Evolutionary conservation across 2,888 invertebrate genomes (phyloP).

Genomic region (Thymelicus lineola): DNA sequence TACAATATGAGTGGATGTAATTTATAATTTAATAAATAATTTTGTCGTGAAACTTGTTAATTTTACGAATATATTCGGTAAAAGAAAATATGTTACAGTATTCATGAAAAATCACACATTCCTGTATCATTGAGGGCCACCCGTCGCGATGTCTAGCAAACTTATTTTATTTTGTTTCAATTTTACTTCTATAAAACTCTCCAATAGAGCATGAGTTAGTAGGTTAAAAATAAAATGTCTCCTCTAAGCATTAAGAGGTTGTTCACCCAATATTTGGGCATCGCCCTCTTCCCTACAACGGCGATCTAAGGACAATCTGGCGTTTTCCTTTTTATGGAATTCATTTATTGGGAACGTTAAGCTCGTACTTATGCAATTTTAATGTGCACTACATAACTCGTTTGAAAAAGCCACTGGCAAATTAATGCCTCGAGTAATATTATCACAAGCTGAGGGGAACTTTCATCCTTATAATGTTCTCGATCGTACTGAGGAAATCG

Average conservation of each 20-base stretch:
- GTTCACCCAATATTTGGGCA: slow-evolving; percentile 82
- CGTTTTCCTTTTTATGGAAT: slow-evolving; percentile 48
- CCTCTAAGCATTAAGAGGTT: slow-evolving; percentile 81
- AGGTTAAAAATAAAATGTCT: slow-evolving; percentile 84
- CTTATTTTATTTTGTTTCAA: slow-evolving; percentile 34
- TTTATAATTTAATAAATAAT: no score
- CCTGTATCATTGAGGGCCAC: not conserved
- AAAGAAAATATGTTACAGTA: not conserved
- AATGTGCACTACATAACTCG: no score
- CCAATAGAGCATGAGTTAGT: slow-evolving; percentile 43
- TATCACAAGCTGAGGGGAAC: no score
- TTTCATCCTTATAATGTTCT: no score
- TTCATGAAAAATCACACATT: not conserved
- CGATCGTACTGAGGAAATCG: no score
- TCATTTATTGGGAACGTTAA: not conserved
- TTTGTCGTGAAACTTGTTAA: no score
- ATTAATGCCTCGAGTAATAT: no score
- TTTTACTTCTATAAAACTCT: slow-evolving; percentile 36
- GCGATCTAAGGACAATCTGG: slow-evolving; percentile 73
- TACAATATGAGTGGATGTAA: no score
- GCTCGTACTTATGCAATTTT: no score
- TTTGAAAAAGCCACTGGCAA: no score
- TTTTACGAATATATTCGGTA: no score
- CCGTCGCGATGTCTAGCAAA: slow-evolving; percentile 11
- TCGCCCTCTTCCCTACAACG: slow-evolving; percentile 67